phyloP scores from a whole-genome alignment of 2,797 vertebrate species.

The Neosilurus hyrtlii region DNA sequence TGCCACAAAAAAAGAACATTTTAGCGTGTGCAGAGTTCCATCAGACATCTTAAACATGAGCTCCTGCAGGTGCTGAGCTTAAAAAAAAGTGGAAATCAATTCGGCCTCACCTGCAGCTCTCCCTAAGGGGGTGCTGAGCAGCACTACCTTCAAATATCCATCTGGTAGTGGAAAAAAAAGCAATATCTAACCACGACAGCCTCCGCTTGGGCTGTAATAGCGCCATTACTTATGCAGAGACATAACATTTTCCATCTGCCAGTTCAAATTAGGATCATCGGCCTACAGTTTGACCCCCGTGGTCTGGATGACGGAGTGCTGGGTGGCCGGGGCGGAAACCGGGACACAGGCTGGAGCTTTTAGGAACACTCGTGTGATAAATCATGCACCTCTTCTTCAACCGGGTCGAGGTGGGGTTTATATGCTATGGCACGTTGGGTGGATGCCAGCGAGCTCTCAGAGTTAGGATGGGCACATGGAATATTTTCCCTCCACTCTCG shows the following conservation, averaged over 20 bases:
- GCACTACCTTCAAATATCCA: constrained; percentile 40
- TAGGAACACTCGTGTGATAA: constrained; percentile 66
- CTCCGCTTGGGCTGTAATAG: constrained; percentile 30
- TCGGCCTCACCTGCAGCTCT: constrained; percentile 40
- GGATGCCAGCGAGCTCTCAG: constrained; percentile 63
- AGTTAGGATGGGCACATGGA: constrained; percentile 62
- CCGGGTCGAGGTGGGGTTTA: constrained; percentile 60
- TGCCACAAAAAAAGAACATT: not conserved
- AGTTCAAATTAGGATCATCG: constrained; percentile 47
- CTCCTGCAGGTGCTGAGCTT: constrained; percentile 33
- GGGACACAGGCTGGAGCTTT: constrained; percentile 57
- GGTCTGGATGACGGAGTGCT: constrained; percentile 11
- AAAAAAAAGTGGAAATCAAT: constrained; percentile 26
- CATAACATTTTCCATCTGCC: constrained; percentile 42
- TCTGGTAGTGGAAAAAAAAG: constrained; percentile 24
- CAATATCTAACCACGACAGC: constrained; percentile 39
- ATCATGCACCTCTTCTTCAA: constrained; percentile 62
- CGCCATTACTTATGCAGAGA: constrained; percentile 42
- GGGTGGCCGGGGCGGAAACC: constrained; percentile 46
- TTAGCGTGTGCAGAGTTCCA: not conserved
- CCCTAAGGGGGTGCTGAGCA: constrained; percentile 22
- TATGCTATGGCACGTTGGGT: constrained; percentile 68
- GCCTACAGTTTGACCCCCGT: constrained; percentile 40
- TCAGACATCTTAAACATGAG: not conserved
- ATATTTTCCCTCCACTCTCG: constrained; percentile 63